Evolutionary conservation across 2,888 invertebrate genomes (phyloP), one percentile per base, ranked within the genome.

Genomic region (Andrena bucephala): DNA sequence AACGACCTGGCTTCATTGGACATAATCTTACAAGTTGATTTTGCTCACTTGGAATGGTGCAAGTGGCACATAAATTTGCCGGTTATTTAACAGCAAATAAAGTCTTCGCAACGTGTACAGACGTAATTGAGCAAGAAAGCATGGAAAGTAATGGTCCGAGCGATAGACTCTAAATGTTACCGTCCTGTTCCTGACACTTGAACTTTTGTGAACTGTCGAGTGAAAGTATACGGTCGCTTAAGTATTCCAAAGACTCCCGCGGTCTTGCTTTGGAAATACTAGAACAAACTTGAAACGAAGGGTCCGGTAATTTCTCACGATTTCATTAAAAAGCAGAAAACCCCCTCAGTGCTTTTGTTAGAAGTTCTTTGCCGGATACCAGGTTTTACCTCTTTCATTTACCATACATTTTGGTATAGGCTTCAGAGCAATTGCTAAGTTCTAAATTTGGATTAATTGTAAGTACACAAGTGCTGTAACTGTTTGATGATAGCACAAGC

Each of bases 151-250:
- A 75, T 68, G 68, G 63, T 42, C 62, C n/a, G 63, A 59, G 77
- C 62, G 77, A 82, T 72, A 24, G 62, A 63, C 69, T 75, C 78
- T 81, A 87, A 89, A 83, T 84, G 88, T 85, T 88, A 82, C 67
- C 77, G 42, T 80, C 79, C 63, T 57, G 66, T 77, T 52, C 54
- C 68, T 81, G 89, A 85, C 89, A 74, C 83, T 88, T 85, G 82
- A 89, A 87, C 87, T 85, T 81, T 73, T 48, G 74, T 59, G 77
- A 77, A 83, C 75, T 60, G 74, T 65, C 68, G 36, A 82, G 88
- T 86, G 86, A 87, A 88, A 87, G 86, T 85, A 76, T 77, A 65
- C 75, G 48, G 59, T 68, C 63, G 54, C 57, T 71, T 68, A 62
- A 76, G 67, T 71, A 60, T 62, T 68, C 62, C 48, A 76, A 76